These are phyloP conservation scores for Muscina levida DNA, from an alignment of 2,888 invertebrate species.

Conservation along the genomic window DNA sequence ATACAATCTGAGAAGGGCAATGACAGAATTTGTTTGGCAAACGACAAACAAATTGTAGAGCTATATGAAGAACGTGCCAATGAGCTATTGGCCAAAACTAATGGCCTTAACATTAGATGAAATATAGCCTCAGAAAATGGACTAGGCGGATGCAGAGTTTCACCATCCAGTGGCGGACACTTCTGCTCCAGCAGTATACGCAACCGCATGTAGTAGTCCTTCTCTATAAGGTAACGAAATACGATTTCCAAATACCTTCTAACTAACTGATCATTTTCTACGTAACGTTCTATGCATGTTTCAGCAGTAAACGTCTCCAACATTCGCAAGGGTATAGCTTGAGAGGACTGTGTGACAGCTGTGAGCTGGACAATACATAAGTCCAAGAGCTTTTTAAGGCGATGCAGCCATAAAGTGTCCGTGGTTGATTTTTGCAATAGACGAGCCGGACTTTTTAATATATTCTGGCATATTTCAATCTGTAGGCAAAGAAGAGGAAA, in stretches of 20 bases:
- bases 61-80: constrained; percentile 68
- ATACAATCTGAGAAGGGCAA: constrained; percentile 85
- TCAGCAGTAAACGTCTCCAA: constrained; percentile 88
- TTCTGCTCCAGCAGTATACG: constrained; percentile 85
- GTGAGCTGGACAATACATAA: constrained; percentile 78
- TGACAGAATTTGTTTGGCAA: constrained; percentile 85
- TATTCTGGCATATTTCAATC: constrained; percentile 79
- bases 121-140: constrained; percentile 87
- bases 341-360: constrained; percentile 74
- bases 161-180: constrained; percentile 86
- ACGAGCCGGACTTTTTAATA: constrained; percentile 76
- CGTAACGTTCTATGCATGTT: constrained; percentile 75
- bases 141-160: constrained; percentile 86
- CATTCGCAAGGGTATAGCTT: constrained; percentile 88
- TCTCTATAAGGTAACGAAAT: constrained; percentile 77
- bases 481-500: constrained; percentile 68
- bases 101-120: constrained; percentile 88
- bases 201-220: constrained; percentile 86
- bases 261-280: constrained; percentile 74
- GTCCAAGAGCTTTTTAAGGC: constrained; percentile 77
- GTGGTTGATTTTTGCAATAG: constrained; percentile 75
- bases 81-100: constrained; percentile 81
- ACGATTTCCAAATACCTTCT: constrained; percentile 76
- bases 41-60: constrained; percentile 76
- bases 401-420: constrained; percentile 77